Base-by-base conservation (phyloP, 2,113 vertebrate genomes). In the Pollachius pollachius region DNA sequence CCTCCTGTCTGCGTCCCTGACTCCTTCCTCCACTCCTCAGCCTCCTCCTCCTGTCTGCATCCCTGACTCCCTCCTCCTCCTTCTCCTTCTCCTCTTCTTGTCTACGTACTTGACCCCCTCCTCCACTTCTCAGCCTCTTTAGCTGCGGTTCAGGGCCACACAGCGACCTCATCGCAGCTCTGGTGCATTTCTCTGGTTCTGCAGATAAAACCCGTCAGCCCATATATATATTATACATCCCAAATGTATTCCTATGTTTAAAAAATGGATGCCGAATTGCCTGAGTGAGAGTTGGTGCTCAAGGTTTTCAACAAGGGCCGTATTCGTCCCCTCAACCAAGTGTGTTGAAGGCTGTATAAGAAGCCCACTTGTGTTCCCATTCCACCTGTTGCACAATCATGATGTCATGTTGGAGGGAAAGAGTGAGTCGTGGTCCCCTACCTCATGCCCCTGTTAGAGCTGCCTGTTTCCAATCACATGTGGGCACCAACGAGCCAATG, bases 311-410 rank as follows among this genome's bases (percentile, higher is more conserved):
- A 84, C 82, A 89, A 83, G 79, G 81, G 67, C 76, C 65, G 52
- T 69, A 73, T 83, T 86, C 76, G 83, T 74, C 67, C 25, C 34
- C 54, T n/a, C 16, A 15, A 58, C 19, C 61, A 23, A 23, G 62
- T 25, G 62, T 76, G 64, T 23, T 37, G 66, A 57, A 70, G 8
- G 12, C 41, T 48, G 12, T 54, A 64, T 7, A 48, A 75, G 62
- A 64, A 23, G 63, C 69, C 21, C 69, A 59, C 69, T 56, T 75
- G 65, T 67, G 64, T 70, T 21, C 65, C 75, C 72, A 60, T 82
- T 75, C 81, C 79, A 89, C 84, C 88, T 88, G 88, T 80, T 84
- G 72, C 64, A 73, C 75, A 82, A 84, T 66, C 68, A 78, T 85
- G 85, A 88, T 74, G 79, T 85, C 79, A 83, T 79, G 69, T 70